Conservation (phyloP, 1,140 invertebrate species). For the Formica exsecta region DNA sequence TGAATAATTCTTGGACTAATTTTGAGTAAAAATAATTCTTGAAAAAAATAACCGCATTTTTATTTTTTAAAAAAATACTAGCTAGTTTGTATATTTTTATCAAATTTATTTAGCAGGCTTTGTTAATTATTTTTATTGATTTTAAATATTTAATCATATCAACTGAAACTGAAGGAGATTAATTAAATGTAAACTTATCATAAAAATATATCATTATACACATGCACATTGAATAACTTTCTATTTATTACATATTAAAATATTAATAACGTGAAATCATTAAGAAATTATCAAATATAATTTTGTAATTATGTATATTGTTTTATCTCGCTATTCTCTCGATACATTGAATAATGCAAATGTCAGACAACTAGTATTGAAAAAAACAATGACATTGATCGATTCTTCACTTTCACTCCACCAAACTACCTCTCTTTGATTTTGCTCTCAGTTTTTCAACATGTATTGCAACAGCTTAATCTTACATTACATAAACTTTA, state of each 20-base stretch:
- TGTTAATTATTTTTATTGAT: not conserved
- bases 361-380: not conserved
- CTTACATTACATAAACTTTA: not conserved
- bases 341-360: not conserved
- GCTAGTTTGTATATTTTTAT: not conserved
- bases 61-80: not conserved
- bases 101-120: not conserved
- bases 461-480: not conserved
- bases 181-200: not conserved
- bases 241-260: not conserved
- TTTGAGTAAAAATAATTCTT: not conserved
- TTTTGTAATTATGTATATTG: not conserved
- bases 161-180: not conserved
- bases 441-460: not conserved
- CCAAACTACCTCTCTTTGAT: not conserved
- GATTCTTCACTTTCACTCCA: not conserved
- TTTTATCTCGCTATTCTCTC: not conserved
- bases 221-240: slow-evolving; percentile 1
- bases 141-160: slow-evolving; percentile 1
- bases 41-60: slow-evolving; percentile 1
- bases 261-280: not conserved
- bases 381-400: not conserved
- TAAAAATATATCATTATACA: slow-evolving; percentile 13
- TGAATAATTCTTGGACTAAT: not conserved
- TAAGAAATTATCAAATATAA: not conserved